Percentiles rank a stretch among this genome's conserved stretches.
These are phyloP conservation scores for Epirrita christyi DNA, from an alignment of 2,888 invertebrate species.

Conservation along the genomic window DNA sequence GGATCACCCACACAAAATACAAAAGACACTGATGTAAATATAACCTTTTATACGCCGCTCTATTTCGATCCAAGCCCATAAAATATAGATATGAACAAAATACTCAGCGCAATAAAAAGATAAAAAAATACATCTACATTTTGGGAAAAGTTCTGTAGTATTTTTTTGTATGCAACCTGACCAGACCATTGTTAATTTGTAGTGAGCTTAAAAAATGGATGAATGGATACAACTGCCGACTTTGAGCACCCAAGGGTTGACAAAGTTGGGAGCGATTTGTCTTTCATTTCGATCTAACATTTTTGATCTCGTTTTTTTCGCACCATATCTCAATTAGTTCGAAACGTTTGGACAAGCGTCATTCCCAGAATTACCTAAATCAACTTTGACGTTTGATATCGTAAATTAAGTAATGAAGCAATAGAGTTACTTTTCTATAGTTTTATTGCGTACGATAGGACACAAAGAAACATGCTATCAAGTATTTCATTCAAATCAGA, in stretches of 20 bases:
- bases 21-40: conserved; percentile 77
- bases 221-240: conserved; percentile 66
- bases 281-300: conserved; percentile 75
- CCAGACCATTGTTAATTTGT: conserved; percentile 79
- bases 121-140: conserved; percentile 58
- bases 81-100: conserved; percentile 79
- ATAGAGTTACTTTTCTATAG: conserved; percentile 57
- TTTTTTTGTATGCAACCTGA: conserved; percentile 74
- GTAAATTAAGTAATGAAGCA: conserved; percentile 38
- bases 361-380: conserved; percentile 44
- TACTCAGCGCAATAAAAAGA: conserved; percentile 73
- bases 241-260: conserved; percentile 73
- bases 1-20: conserved; percentile 72
- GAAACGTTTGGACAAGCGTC: conserved; percentile 33
- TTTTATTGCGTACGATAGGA: conserved; percentile 67
- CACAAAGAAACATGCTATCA: conserved; percentile 64
- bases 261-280: conserved; percentile 77
- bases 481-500: conserved; percentile 61
- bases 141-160: conserved; percentile 59
- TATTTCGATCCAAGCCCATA: conserved; percentile 61
- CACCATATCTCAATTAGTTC: conserved; percentile 65
- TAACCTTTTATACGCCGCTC: conserved; percentile 67
- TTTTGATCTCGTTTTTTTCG: conserved; percentile 69
- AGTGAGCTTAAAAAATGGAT: conserved; percentile 71
- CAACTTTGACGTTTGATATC: conserved; percentile 34